A percentile compares a stretch with the other conserved stretches of the same genome.
These are phyloP conservation scores for Actenoides hombroni DNA, from an alignment of 2,113 vertebrate genomes.

Conservation along the genomic window DNA sequence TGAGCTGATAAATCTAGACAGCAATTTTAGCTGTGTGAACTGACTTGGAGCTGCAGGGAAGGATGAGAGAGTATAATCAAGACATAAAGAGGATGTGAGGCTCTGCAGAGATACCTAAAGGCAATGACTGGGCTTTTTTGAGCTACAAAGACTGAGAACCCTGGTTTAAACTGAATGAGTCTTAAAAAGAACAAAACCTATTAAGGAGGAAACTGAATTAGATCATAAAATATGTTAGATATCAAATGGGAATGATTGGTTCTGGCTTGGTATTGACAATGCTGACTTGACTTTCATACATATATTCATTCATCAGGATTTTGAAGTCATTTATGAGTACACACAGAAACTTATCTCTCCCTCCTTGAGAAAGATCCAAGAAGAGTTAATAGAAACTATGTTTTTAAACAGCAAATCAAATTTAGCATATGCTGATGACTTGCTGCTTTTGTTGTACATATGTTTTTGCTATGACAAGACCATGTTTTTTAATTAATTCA, in stretches of 20 bases:
- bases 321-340: not conserved
- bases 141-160: not conserved
- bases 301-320: not conserved
- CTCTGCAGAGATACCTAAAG: not conserved
- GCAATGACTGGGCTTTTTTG: not conserved
- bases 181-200: not conserved
- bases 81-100: not conserved
- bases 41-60: not conserved
- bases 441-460: slow-evolving; percentile 30
- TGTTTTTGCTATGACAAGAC: slow-evolving; percentile 38
- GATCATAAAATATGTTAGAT: not conserved
- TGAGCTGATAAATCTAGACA: not conserved
- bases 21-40: not conserved
- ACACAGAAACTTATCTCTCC: not conserved
- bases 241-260: not conserved
- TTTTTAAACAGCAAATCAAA: slow-evolving; percentile 27
- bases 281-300: not conserved
- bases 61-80: not conserved
- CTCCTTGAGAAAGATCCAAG: not conserved
- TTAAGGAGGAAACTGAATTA: not conserved
- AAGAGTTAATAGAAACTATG: not conserved
- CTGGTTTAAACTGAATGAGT: not conserved
- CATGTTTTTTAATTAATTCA: slow-evolving; percentile 63
- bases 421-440: slow-evolving; percentile 43
- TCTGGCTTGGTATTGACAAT: not conserved